Evolutionary conservation across 2,797 vertebrate species (phyloP).

Genomic region (Gila robusta): DNA sequence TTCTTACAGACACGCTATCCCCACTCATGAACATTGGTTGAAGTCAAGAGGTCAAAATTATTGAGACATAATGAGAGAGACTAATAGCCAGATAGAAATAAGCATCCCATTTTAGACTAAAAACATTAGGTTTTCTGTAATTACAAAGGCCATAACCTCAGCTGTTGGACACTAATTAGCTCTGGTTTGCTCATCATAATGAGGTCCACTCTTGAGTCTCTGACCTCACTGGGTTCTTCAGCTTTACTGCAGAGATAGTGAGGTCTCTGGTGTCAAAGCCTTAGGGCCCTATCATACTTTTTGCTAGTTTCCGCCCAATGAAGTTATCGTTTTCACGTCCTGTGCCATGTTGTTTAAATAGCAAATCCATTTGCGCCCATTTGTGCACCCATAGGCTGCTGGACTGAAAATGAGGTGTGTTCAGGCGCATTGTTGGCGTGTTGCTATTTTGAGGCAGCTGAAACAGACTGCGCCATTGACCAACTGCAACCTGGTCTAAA

Average conservation of each 20-base stretch:
- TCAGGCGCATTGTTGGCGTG: no score
- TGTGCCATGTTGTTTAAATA: no score
- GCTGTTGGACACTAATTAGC: constrained; percentile 26
- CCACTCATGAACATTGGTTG: constrained; percentile 9
- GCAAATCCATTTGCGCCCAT: no score
- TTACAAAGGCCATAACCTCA: constrained; percentile 22
- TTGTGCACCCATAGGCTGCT: no score
- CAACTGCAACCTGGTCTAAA: no score
- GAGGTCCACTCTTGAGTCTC: constrained; percentile 16
- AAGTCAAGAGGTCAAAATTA: constrained; percentile 26
- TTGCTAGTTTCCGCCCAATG: no score
- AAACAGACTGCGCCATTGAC: no score
- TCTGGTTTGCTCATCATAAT: constrained; percentile 28
- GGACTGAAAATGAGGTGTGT: no score
- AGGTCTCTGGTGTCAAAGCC: constrained; percentile 6
- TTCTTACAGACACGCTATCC: not conserved
- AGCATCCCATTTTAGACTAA: not conserved
- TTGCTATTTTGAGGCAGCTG: no score
- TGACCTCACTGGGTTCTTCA: constrained; percentile 22
- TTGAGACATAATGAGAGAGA: constrained; percentile 32
- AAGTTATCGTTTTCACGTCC: no score
- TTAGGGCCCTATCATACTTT: not conserved
- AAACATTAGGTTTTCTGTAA: constrained; percentile 31
- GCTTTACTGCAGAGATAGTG: constrained; percentile 15
- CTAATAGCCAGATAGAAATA: constrained; percentile 13